phyloP scores from a whole-genome alignment of 53 echinoderm and acorn worm species.

The Hippasteria phrygiana region DNA sequence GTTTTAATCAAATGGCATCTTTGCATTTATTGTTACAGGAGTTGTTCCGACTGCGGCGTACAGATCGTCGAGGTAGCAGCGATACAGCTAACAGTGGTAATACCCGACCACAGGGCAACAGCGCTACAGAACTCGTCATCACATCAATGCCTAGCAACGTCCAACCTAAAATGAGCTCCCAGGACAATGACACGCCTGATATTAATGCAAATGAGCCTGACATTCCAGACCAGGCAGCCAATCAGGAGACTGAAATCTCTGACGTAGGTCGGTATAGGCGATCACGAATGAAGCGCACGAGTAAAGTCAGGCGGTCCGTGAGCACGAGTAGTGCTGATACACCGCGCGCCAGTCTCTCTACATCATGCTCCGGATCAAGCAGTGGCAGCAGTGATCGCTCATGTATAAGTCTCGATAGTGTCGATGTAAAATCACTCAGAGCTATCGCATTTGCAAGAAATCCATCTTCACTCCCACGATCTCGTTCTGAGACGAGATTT shows the following conservation, averaged over 20 bases:
- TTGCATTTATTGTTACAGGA: constrained; percentile 5
- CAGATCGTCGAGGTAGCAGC: not conserved
- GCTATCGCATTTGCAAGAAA: constrained; percentile 44
- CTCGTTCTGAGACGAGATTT: constrained; percentile 56
- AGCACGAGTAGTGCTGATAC: constrained; percentile 58
- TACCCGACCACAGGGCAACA: not conserved
- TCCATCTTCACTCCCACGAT: constrained; percentile 14
- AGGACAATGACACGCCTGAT: constrained; percentile 54
- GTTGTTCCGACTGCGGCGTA: constrained; percentile 27
- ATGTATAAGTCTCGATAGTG: constrained; percentile 40
- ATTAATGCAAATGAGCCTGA: constrained; percentile 49
- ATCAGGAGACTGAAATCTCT: constrained; percentile 64
- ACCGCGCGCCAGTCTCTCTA: constrained; percentile 48
- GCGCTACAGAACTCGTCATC: constrained; percentile 14
- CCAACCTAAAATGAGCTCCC: constrained; percentile 41
- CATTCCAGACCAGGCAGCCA: constrained; percentile 43
- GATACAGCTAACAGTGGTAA: constrained; percentile 4
- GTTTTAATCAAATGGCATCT: not conserved
- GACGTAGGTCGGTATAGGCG: constrained; percentile 73
- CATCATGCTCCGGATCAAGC: constrained; percentile 24
- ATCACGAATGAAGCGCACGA: constrained; percentile 69
- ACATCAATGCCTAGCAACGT: constrained; percentile 55
- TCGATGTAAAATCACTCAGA: constrained; percentile 53
- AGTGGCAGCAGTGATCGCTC: constrained; percentile 42
- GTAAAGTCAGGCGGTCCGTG: constrained; percentile 45